Evolutionary conservation across 2,888 invertebrate genomes (phyloP).

Genomic region (Ornithoptera alexandrae): DNA sequence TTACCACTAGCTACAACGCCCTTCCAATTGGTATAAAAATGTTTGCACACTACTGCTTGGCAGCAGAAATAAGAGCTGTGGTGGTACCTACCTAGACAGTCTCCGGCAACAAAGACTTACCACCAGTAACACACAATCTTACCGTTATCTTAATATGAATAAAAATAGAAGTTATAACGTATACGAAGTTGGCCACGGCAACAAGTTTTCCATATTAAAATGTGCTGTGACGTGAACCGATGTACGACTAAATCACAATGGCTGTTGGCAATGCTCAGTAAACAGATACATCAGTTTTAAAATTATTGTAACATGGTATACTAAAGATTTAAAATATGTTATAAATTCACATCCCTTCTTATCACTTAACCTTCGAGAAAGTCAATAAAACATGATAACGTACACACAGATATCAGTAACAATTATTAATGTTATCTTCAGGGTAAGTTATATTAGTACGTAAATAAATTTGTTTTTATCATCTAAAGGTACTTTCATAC

Average conservation of each 20-base stretch:
- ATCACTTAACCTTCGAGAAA: neutral
- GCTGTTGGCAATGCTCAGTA: slow-evolving; percentile 27
- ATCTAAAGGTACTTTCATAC: slow-evolving; percentile 17
- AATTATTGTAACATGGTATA: neutral
- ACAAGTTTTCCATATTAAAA: slow-evolving; percentile 23
- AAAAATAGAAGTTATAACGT: neutral
- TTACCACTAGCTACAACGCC: no score
- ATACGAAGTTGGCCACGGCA: slow-evolving; percentile 24
- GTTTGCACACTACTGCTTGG: no score
- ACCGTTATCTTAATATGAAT: neutral
- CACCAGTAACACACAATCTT: neutral
- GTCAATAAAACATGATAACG: neutral
- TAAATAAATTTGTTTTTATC: slow-evolving; percentile 20
- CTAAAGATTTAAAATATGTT: neutral
- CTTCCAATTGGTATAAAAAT: no score
- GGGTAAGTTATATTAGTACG: slow-evolving; percentile 5
- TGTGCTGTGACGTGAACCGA: slow-evolving; percentile 12
- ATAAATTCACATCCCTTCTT: neutral
- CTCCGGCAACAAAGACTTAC: no score
- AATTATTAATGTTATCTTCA: slow-evolving; percentile 18
- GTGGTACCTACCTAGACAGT: no score
- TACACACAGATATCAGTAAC: neutral
- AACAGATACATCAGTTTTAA: slow-evolving; percentile 23
- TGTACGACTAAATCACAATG: slow-evolving; percentile 20
- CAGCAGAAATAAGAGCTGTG: no score